Percentiles rank a stretch among this genome's conserved stretches.
Evolutionary conservation across 2,797 vertebrate species (phyloP).

Genomic region (Hoplostethus atlanticus): DNA sequence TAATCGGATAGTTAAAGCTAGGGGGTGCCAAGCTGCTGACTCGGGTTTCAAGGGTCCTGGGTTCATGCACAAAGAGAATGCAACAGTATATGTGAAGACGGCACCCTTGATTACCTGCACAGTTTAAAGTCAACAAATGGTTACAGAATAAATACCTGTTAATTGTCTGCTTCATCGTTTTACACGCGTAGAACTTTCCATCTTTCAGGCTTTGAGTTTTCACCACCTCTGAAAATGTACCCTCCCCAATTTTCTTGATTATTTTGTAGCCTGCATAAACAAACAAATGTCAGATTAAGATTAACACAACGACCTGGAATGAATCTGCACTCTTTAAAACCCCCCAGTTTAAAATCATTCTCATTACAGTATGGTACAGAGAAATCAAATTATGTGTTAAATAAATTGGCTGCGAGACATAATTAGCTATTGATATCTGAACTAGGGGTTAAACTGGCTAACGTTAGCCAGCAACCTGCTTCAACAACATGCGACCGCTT

Average conservation of each 20-base stretch:
- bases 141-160: constrained; percentile 83
- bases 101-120: constrained; percentile 10
- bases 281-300: neutral
- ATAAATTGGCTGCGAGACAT: too few species aligned
- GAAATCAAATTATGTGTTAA: neutral
- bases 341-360: neutral
- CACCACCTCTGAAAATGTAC: constrained; percentile 91
- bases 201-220: constrained; percentile 90
- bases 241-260: constrained; percentile 91
- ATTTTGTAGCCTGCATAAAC: constrained; percentile 86
- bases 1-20: constrained; percentile 33
- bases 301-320: too few species aligned
- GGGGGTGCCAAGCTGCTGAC: constrained; percentile 42
- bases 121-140: neutral
- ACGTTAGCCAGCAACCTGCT: neutral
- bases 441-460: too few species aligned
- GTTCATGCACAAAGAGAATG: constrained; percentile 1
- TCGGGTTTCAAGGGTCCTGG: constrained; percentile 53
- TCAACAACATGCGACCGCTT: neutral
- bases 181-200: constrained; percentile 89
- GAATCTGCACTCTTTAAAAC: neutral
- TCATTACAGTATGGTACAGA: neutral
- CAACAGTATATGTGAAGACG: constrained; percentile 9
- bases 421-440: too few species aligned
- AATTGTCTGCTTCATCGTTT: constrained; percentile 90